These are phyloP conservation scores for Anastrepha ludens DNA, from an alignment of 1,140 invertebrate genomes.

Conservation along the genomic window DNA sequence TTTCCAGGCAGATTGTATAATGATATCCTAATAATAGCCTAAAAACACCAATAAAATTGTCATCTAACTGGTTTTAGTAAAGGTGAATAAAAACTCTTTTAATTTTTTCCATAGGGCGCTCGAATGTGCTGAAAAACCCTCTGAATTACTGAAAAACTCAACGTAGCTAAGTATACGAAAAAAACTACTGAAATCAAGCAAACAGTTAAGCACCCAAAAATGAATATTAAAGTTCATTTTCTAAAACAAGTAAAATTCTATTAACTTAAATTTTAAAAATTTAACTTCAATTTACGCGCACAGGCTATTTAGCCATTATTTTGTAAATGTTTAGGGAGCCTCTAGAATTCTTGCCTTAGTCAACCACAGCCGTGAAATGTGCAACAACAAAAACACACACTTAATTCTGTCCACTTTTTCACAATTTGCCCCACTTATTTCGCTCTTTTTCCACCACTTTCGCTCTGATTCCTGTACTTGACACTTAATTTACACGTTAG, in stretches of 20 bases:
- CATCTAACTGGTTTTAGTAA: no score
- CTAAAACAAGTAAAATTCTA: background rate
- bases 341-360: background rate
- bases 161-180: no score
- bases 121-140: no score
- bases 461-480: constrained; percentile 49
- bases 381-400: background rate
- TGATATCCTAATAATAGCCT: no score
- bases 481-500: constrained; percentile 48
- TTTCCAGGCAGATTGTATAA: no score
- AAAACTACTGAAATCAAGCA: no score
- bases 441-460: constrained; percentile 3
- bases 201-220: no score
- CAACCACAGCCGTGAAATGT: background rate
- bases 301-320: no score
- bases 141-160: no score
- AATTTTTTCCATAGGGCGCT: no score
- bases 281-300: background rate
- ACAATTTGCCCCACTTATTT: background rate
- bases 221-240: background rate
- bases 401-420: background rate
- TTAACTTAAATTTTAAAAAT: background rate
- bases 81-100: no score
- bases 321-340: background rate
- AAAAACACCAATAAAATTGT: no score